phyloP scores from a whole-genome alignment of 2,797 vertebrate species.

The Momotus momota region DNA sequence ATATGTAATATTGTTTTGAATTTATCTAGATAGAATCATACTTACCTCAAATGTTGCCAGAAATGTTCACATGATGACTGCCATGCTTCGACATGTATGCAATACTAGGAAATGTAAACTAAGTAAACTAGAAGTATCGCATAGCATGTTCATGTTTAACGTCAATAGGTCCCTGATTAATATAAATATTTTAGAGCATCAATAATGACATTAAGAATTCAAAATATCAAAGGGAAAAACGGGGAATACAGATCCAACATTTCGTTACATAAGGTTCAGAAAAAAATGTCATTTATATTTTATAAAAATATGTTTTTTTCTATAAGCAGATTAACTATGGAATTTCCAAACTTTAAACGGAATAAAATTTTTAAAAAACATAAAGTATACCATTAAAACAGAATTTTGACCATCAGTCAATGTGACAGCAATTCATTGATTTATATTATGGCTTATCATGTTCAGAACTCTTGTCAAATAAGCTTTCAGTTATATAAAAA shows the following conservation, averaged over 20 bases:
- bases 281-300: neutral
- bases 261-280: neutral
- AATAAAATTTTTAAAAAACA: neutral
- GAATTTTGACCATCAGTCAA: neutral
- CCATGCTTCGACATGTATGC: neutral
- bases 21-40: neutral
- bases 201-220: neutral
- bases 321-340: neutral
- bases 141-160: neutral
- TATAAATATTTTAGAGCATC: neutral
- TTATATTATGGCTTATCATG: neutral
- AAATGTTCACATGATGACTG: neutral
- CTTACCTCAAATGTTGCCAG: neutral
- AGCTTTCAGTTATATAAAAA: neutral
- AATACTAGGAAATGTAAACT: neutral
- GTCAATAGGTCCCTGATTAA: neutral
- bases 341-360: neutral
- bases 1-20: neutral
- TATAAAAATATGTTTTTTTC: neutral
- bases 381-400: neutral
- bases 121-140: neutral
- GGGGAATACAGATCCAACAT: neutral
- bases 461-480: neutral
- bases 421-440: neutral
- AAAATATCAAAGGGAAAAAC: neutral